Conservation (phyloP, 2,797 vertebrate genomes). For the Petrocephalus schoutedeni region DNA sequence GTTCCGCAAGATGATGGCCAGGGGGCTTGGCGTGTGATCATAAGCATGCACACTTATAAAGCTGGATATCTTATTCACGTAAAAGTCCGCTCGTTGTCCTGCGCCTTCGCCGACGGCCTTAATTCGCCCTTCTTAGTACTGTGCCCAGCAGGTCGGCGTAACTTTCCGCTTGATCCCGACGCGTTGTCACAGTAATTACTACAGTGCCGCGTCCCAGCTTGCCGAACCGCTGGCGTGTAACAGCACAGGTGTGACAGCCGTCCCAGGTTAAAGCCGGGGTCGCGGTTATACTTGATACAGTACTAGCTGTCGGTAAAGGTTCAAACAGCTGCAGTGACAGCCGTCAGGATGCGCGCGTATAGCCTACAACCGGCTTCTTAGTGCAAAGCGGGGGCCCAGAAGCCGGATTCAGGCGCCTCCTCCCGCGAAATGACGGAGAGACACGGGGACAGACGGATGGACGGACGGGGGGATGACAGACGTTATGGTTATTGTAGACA, state of each 20-base stretch:
- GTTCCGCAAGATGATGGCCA: neutral
- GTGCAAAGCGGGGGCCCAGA: neutral
- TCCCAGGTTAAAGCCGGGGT: neutral
- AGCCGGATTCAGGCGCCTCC: neutral
- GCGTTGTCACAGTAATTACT: neutral
- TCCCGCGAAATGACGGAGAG: neutral
- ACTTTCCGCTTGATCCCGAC: neutral
- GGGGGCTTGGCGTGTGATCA: neutral
- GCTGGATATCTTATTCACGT: neutral
- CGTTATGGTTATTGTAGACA: slow-evolving; percentile 22
- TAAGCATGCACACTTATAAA: neutral
- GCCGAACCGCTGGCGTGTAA: neutral
- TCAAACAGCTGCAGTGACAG: neutral
- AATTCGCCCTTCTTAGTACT: neutral
- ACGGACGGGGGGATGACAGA: slow-evolving; percentile 6
- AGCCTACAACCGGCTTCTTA: neutral
- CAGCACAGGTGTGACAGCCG: neutral
- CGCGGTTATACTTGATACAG: neutral
- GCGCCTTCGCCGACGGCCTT: neutral
- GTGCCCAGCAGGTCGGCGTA: neutral
- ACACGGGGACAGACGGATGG: neutral
- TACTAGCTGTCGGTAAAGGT: neutral
- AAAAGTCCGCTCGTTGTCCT: neutral
- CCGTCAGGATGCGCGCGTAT: neutral
- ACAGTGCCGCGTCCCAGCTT: neutral